Evolutionary conservation across 2,888 invertebrate genomes (phyloP).

Genomic region (Blastobasis lacticolella): DNA sequence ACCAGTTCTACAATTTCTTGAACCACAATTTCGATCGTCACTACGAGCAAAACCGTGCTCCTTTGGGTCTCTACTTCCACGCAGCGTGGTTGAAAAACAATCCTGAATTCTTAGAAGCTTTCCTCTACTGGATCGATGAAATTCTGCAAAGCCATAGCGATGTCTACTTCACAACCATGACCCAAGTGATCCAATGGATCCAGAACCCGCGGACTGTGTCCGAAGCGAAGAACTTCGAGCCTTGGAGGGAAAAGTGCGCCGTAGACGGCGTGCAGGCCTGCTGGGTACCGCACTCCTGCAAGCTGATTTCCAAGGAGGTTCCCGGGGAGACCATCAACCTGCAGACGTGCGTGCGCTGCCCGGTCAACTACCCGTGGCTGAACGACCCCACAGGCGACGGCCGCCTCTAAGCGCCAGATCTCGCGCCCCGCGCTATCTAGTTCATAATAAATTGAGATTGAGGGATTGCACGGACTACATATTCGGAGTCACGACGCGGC

Average conservation of each 20-base stretch:
- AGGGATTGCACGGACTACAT: constrained; percentile 52
- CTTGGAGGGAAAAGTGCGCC: constrained; percentile 94
- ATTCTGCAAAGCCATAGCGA: constrained; percentile 88
- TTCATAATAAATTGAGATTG: constrained; percentile 51
- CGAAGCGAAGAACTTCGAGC: constrained; percentile 93
- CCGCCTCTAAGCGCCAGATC: constrained; percentile 82
- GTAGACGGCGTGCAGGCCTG: constrained; percentile 89
- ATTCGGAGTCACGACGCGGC: constrained; percentile 33
- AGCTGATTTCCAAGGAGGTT: constrained; percentile 92
- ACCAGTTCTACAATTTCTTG: constrained; percentile 95
- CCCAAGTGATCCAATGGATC: constrained; percentile 97
- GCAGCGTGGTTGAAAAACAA: constrained; percentile 95
- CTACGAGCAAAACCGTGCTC: constrained; percentile 92
- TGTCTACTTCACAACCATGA: constrained; percentile 96
- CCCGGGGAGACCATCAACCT: constrained; percentile 95
- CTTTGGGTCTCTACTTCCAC: constrained; percentile 93
- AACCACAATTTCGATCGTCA: constrained; percentile 95
- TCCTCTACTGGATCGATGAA: constrained; percentile 95
- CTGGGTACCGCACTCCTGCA: constrained; percentile 93
- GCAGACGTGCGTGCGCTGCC: constrained; percentile 94
- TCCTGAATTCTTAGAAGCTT: constrained; percentile 92
- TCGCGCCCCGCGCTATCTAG: constrained; percentile 63
- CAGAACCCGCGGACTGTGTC: constrained; percentile 90
- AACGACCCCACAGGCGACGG: constrained; percentile 92
- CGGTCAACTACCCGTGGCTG: constrained; percentile 95